A percentile compares a stretch with the other conserved stretches of the same genome.
Conservation (phyloP, 2,797 vertebrate genomes). For the Champsocephalus gunnari region DNA sequence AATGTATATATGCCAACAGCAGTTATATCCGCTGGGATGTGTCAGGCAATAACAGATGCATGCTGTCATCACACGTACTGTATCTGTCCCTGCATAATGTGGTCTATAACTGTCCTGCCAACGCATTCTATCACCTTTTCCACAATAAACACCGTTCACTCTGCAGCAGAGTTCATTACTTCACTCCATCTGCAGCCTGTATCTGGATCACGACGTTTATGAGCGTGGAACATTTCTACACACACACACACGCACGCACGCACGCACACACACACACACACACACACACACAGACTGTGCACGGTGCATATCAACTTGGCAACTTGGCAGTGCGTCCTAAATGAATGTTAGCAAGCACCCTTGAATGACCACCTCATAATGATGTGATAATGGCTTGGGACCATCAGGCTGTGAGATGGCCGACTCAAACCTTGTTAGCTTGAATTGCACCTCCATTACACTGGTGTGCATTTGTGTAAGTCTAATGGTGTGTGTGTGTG, state of each 20-base stretch:
- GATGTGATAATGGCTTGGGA: slow-evolving; percentile 75
- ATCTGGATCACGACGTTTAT: slow-evolving; percentile 24
- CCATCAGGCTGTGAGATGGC: slow-evolving; percentile 73
- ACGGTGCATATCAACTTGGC: slow-evolving; percentile 22
- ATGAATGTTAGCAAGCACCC: slow-evolving; percentile 68
- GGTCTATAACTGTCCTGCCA: slow-evolving; percentile 4
- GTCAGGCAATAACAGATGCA: slow-evolving; percentile 12
- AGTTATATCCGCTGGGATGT: slow-evolving; percentile 12
- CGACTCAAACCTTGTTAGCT: slow-evolving; percentile 71
- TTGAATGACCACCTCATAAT: slow-evolving; percentile 76
- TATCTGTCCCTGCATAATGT: slow-evolving; percentile 7
- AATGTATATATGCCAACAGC: neutral
- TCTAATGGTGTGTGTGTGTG: neutral
- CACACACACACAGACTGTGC: too few species aligned
- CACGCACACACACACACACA: too few species aligned
- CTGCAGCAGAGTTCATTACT: slow-evolving; percentile 31
- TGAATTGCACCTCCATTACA: slow-evolving; percentile 58
- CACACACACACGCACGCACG: too few species aligned
- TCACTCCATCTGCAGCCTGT: slow-evolving; percentile 7
- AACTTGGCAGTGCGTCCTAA: slow-evolving; percentile 49
- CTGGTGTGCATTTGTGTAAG: neutral
- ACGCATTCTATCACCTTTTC: slow-evolving; percentile 11
- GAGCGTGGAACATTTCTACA: slow-evolving; percentile 1
- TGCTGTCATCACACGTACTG: slow-evolving; percentile 11
- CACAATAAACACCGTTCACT: slow-evolving; percentile 42